phyloP scores from a whole-genome alignment of 2,888 invertebrate genomes.

The Charanyca ferruginea region DNA sequence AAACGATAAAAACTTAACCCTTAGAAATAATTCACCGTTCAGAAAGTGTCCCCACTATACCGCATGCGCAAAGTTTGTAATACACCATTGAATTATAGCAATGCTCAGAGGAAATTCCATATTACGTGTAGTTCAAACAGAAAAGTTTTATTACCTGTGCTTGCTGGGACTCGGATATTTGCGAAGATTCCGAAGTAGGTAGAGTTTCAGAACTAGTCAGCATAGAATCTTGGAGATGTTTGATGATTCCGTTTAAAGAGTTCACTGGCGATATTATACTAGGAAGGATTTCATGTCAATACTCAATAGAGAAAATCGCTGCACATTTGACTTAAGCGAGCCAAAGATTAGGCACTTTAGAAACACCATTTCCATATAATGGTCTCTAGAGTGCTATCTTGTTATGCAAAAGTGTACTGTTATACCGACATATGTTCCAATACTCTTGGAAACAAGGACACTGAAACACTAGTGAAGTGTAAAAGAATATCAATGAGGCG shows the following conservation, averaged over 20 bases:
- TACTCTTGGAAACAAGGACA: conserved; percentile 33
- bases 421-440: conserved; percentile 38
- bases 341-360: conserved; percentile 36
- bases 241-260: conserved; percentile 11
- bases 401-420: conserved; percentile 35
- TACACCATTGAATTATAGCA: conserved; percentile 62
- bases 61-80: conserved; percentile 65
- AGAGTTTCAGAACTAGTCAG: conserved; percentile 40
- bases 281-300: conserved; percentile 1
- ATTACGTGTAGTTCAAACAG: conserved; percentile 58
- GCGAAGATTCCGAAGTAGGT: conserved; percentile 38
- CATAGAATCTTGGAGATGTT: conserved; percentile 24
- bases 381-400: conserved; percentile 32
- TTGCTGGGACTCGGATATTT: conserved; percentile 48
- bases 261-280: background rate
- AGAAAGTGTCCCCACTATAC: conserved; percentile 66
- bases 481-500: conserved; percentile 53
- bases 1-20: conserved; percentile 72
- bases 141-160: conserved; percentile 58
- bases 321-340: conserved; percentile 2
- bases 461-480: conserved; percentile 28
- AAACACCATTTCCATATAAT: conserved; percentile 19
- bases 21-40: conserved; percentile 67
- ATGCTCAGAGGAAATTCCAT: conserved; percentile 58
- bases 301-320: conserved; percentile 6